A percentile compares a stretch with the other conserved stretches of the same genome.
Evolutionary conservation across 2,113 vertebrate species (phyloP).

Genomic region (Tupaia chinensis): DNA sequence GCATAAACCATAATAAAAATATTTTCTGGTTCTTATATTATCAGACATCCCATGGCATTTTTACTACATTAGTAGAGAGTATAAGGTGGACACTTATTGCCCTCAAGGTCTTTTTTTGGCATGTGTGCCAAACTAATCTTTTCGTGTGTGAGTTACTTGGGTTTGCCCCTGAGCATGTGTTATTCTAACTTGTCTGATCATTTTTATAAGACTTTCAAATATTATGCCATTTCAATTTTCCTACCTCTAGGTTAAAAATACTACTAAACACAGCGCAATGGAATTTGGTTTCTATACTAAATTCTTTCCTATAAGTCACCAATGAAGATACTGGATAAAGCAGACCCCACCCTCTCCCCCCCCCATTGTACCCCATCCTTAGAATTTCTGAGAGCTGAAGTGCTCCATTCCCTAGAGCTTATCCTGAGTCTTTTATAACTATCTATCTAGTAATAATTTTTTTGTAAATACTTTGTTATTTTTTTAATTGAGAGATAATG

Average conservation of each 20-base stretch:
- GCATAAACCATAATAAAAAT: not conserved
- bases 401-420: not conserved
- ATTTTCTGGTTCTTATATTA: conserved; percentile 13
- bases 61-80: not conserved
- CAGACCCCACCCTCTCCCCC: not conserved
- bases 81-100: not conserved
- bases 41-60: not conserved
- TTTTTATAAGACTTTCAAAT: conserved; percentile 27
- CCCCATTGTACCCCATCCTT: not conserved
- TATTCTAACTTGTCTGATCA: not conserved
- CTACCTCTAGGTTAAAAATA: conserved; percentile 37
- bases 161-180: not conserved
- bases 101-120: not conserved
- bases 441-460: not conserved
- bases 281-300: not conserved
- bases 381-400: not conserved
- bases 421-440: not conserved
- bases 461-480: not conserved
- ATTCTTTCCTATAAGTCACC: not conserved
- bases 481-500: conserved; percentile 27
- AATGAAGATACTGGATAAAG: not conserved
- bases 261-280: not conserved
- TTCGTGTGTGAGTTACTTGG: not conserved
- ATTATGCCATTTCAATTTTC: not conserved
- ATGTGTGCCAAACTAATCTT: not conserved